Conservation (phyloP, 1,140 invertebrate species). For the Bicyclus anynana region DNA sequence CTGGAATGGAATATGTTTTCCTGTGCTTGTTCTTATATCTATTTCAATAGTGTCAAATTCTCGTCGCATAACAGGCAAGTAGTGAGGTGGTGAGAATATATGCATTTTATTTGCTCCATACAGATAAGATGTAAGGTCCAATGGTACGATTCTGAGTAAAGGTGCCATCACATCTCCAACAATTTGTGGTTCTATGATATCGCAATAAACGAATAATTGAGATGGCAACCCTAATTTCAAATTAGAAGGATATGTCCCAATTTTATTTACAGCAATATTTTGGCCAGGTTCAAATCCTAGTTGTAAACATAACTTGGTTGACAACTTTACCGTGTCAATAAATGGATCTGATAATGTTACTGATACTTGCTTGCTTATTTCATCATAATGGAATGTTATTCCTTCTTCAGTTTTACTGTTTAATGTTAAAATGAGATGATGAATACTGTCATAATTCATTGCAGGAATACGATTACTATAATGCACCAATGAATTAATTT, state of each 20-base stretch:
- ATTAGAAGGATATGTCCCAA: constrained; percentile 29
- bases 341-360: not conserved
- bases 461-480: constrained; percentile 36
- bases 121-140: constrained; percentile 20
- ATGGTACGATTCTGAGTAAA: too few relatives aligned
- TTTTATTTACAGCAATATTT: constrained; percentile 10
- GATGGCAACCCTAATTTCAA: too few relatives aligned
- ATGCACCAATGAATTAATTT: not conserved
- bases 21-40: too few relatives aligned
- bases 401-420: constrained; percentile 20
- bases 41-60: constrained; percentile 43
- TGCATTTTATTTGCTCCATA: constrained; percentile 40
- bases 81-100: constrained; percentile 37
- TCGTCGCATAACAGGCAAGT: constrained; percentile 34
- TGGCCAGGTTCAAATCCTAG: constrained; percentile 19
- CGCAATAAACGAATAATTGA: constrained; percentile 50
- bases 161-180: constrained; percentile 45
- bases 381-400: constrained; percentile 24
- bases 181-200: constrained; percentile 45
- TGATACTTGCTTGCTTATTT: constrained; percentile 22
- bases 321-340: constrained; percentile 3
- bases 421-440: constrained; percentile 23
- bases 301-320: constrained; percentile 11
- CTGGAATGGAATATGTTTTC: constrained; percentile 43
- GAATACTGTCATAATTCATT: constrained; percentile 31